A percentile compares a stretch with the other conserved stretches of the same genome.
These are phyloP conservation scores for Tethea ocularis DNA, from an alignment of 2,888 invertebrate genomes.

Conservation along the genomic window DNA sequence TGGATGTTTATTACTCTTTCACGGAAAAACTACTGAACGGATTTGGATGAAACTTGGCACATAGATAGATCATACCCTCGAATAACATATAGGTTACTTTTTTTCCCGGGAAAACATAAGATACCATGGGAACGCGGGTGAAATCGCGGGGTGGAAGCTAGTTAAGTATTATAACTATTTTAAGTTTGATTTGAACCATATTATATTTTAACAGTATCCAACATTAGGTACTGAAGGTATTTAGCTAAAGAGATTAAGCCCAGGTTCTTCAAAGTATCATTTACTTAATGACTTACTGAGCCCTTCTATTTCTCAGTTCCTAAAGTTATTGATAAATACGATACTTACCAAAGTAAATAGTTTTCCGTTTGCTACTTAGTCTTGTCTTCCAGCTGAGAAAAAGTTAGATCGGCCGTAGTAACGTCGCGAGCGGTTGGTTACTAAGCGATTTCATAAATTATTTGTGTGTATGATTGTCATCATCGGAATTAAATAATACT, in stretches of 20 bases:
- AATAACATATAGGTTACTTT: too few species aligned
- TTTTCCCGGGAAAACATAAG: too few species aligned
- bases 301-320: not conserved
- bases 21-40: too few species aligned
- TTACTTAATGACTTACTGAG: conserved; percentile 9
- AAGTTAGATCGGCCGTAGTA: not conserved
- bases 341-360: conserved; percentile 2
- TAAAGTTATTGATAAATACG: conserved; percentile 10
- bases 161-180: too few species aligned
- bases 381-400: not conserved
- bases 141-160: too few species aligned
- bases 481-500: too few species aligned
- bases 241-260: not conserved
- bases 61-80: too few species aligned
- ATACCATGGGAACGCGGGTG: too few species aligned
- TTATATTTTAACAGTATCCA: not conserved
- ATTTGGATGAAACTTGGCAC: too few species aligned
- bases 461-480: too few species aligned
- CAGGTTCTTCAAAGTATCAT: conserved; percentile 6
- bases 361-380: conserved; percentile 8
- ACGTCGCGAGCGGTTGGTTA: not conserved
- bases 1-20: too few species aligned
- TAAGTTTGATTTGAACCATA: not conserved
- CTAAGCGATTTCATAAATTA: not conserved
- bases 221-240: not conserved